A percentile compares a stretch with the other conserved stretches of the same genome.
These are phyloP conservation scores for Eristalis intricaria DNA, from an alignment of 2,888 invertebrate genomes.

Conservation along the genomic window DNA sequence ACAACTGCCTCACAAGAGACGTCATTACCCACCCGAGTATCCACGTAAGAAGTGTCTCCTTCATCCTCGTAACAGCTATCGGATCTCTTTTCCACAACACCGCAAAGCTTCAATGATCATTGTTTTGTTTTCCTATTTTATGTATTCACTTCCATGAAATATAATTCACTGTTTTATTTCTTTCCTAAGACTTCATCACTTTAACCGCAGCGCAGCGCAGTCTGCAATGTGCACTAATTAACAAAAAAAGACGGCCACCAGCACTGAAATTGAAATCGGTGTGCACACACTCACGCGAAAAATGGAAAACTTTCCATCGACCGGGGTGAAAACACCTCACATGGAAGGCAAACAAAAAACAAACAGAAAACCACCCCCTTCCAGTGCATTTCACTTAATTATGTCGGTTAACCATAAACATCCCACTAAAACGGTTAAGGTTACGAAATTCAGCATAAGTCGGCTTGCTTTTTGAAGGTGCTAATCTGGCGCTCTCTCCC, in stretches of 20 bases:
- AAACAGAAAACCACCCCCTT: neutral
- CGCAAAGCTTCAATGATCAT: neutral
- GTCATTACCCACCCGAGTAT: conserved; percentile 37
- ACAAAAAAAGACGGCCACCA: conserved; percentile 1
- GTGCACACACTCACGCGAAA: neutral
- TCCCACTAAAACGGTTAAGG: conserved; percentile 15
- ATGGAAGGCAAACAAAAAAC: neutral
- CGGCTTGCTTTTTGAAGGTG: neutral
- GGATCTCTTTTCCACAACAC: neutral
- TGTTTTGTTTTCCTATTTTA: neutral
- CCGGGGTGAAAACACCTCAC: conserved; percentile 4
- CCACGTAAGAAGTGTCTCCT: conserved; percentile 22
- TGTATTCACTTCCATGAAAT: neutral
- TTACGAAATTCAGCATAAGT: conserved; percentile 22
- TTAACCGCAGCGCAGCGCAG: neutral
- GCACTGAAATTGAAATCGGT: neutral
- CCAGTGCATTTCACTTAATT: neutral
- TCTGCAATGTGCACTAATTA: conserved; percentile 35
- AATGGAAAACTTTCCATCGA: conserved; percentile 32
- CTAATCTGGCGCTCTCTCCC: neutral
- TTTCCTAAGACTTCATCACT: neutral
- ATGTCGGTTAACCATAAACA: conserved; percentile 9
- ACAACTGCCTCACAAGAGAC: neutral
- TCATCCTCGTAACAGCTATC: conserved; percentile 1
- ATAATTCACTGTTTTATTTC: neutral